phyloP scores from a whole-genome alignment of 2,113 vertebrate species.

The Smithornis capensis region DNA sequence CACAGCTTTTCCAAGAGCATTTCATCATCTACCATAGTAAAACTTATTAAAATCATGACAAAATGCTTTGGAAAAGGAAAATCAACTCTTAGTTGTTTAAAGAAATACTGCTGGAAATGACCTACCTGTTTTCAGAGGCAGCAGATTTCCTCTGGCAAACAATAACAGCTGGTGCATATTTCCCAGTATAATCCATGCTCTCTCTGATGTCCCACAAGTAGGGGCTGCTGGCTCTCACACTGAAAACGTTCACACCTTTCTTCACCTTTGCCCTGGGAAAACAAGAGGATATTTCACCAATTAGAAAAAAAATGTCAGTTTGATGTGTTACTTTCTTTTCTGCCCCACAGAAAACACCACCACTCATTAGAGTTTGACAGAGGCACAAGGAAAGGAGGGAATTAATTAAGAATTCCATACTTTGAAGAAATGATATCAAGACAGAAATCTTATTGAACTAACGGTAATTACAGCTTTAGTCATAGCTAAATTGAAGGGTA shows the following conservation, averaged over 20 bases:
- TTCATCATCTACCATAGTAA: not conserved
- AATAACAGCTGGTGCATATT: slow-evolving; percentile 76
- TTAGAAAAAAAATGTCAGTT: not conserved
- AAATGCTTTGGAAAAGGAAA: not conserved
- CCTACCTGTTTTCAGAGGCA: slow-evolving; percentile 76
- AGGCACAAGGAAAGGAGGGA: not conserved
- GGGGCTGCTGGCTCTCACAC: slow-evolving; percentile 83
- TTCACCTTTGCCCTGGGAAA: slow-evolving; percentile 84
- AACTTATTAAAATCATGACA: not conserved
- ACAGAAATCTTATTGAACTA: not conserved
- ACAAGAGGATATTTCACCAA: not conserved
- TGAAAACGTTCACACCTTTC: slow-evolving; percentile 82
- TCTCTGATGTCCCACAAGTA: slow-evolving; percentile 84
- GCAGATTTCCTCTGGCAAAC: slow-evolving; percentile 80
- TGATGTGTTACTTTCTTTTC: not conserved
- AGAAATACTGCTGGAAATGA: not conserved
- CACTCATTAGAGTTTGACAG: not conserved
- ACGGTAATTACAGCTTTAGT: not conserved
- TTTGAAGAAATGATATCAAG: not conserved
- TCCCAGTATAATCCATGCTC: slow-evolving; percentile 73
- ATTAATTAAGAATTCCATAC: not conserved
- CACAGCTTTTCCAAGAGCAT: not conserved
- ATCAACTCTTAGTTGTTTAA: rapidly evolving
- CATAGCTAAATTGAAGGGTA: not conserved
- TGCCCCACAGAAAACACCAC: not conserved